A percentile compares a stretch with the other conserved stretches of the same genome.
phyloP scores from a whole-genome alignment of 2,113 vertebrate species.

The Laticauda colubrina region DNA sequence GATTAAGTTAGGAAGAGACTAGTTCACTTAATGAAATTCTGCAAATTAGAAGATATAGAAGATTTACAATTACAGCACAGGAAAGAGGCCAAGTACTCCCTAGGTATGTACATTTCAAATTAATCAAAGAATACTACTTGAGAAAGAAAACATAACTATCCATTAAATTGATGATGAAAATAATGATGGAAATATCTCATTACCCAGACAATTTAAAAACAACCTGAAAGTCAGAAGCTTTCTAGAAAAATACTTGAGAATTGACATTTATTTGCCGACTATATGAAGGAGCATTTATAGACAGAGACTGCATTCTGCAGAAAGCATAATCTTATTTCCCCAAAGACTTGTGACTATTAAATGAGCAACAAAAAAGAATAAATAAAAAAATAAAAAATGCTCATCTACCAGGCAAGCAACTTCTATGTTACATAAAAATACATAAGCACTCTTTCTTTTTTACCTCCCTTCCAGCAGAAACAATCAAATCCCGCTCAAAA shows the following conservation, averaged over 20 bases:
- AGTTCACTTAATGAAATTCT: neutral
- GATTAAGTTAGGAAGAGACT: neutral
- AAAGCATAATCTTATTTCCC: neutral
- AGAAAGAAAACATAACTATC: neutral
- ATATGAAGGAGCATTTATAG: neutral
- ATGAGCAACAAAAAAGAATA: neutral
- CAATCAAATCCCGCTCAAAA: neutral
- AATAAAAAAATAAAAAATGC: neutral
- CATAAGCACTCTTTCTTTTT: neutral
- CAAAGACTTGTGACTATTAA: neutral
- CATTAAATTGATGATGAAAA: neutral
- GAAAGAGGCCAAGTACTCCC: neutral
- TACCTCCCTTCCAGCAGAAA: neutral
- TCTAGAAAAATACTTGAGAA: neutral
- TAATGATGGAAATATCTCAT: neutral
- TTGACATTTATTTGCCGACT: neutral
- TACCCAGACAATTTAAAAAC: neutral
- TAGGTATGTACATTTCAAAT: neutral
- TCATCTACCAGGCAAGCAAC: neutral
- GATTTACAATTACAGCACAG: neutral
- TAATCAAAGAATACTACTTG: neutral
- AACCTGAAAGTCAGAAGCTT: neutral
- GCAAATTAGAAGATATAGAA: neutral
- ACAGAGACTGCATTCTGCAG: neutral
- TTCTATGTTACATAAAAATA: neutral